These are phyloP conservation scores for Terrapene triunguis DNA, from an alignment of 2,113 vertebrate genomes.

Conservation along the genomic window DNA sequence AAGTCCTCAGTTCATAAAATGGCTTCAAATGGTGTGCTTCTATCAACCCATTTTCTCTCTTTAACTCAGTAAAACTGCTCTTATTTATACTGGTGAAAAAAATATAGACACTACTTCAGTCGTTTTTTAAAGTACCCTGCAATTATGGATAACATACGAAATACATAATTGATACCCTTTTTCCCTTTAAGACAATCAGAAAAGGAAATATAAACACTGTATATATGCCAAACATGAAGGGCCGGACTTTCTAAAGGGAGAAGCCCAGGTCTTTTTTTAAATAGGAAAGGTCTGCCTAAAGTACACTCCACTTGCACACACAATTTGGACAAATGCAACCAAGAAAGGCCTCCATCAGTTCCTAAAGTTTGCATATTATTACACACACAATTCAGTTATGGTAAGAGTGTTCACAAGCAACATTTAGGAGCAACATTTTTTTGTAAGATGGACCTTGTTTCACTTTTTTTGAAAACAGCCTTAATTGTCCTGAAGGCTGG, in stretches of 20 bases:
- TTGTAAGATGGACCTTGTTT: neutral
- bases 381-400: accelerated
- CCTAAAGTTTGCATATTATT: neutral
- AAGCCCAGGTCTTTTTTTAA: neutral
- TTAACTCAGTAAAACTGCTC: neutral
- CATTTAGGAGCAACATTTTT: constrained; percentile 16
- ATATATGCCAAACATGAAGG: neutral
- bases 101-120: neutral
- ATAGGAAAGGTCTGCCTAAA: neutral
- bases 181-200: neutral
- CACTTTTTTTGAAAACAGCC: neutral
- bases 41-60: neutral
- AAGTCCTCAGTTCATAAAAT: neutral
- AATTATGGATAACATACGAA: neutral
- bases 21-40: neutral
- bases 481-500: neutral
- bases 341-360: neutral
- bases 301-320: neutral
- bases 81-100: neutral
- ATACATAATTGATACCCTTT: neutral
- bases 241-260: neutral
- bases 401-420: neutral
- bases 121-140: neutral
- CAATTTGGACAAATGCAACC: neutral
- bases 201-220: neutral